Conservation (phyloP, 2,113 vertebrate genomes). For the Trematocara macrostoma region DNA sequence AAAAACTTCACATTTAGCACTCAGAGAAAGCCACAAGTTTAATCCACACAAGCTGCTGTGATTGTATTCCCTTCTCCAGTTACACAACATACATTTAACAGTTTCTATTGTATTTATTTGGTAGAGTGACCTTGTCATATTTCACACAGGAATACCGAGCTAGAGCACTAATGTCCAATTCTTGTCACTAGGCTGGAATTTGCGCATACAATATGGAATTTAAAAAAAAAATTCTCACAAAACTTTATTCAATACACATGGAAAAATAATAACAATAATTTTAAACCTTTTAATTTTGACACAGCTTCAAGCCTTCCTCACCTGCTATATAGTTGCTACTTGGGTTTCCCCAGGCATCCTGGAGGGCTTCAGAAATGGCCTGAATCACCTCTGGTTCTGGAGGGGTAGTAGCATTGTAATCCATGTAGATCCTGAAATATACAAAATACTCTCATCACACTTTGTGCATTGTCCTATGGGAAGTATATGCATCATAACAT, state of each 20-base stretch:
- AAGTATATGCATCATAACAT: neutral
- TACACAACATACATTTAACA: neutral
- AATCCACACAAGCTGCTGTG: neutral
- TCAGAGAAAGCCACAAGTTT: neutral
- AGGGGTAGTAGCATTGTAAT: slow-evolving; percentile 92
- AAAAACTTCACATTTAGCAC: neutral
- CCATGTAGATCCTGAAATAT: slow-evolving; percentile 83
- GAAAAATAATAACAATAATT: neutral
- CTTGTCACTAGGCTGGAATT: neutral
- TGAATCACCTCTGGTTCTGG: slow-evolving; percentile 77
- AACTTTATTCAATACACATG: neutral
- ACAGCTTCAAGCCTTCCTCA: slow-evolving; percentile 24
- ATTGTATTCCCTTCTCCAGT: neutral
- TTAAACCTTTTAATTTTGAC: neutral
- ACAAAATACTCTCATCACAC: neutral
- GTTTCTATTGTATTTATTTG: neutral
- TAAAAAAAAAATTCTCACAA: fast-evolving
- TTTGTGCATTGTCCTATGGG: neutral
- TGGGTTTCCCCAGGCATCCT: slow-evolving; percentile 92
- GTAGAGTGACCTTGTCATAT: neutral
- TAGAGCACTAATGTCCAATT: neutral
- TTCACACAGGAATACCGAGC: neutral
- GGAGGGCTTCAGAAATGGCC: slow-evolving; percentile 76
- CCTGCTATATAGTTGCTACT: slow-evolving; percentile 86
- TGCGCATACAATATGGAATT: neutral